Evolutionary conservation across 2,888 invertebrate genomes (phyloP), one percentile per base, ranked within the genome.

Genomic region (Xanthia togata): DNA sequence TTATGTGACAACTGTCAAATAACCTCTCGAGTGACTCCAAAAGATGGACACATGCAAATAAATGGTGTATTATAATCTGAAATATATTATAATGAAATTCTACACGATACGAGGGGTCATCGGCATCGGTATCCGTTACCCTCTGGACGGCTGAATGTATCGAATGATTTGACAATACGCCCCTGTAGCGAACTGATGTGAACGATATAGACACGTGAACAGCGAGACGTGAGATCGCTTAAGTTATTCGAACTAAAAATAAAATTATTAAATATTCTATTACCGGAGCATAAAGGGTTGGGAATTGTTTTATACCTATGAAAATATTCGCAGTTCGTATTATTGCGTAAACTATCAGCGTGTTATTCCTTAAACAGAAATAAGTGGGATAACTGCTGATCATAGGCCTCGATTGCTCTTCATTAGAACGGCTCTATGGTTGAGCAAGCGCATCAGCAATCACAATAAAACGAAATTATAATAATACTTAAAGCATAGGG

Each of bases 1-100:
- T 63, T 47, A 70, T 67, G 60, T 68, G 75, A 78, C 75, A 84
- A 38, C 59, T 84, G 75, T 73, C 70, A 84, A 75, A 78, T 82
- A 84, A 84, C 81, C 57, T 55, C 73, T 78, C 75, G n/a, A 68
- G 68, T 74, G n/a, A 74, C 73, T 76, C 63, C 60, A 26, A 60
- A 75, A 79, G 79, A 81, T 62, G 62, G 62, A 80, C 78, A 69
- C 73, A 79, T 82, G 76, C 76, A 74, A 86, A 81, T 84, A 79
- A 87, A 84, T 64, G 67, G 38, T 78, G 76, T 81, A 81, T 79
- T 84, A 79, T 76, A 78, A 77, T 84, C 70, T 75, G 53, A 83
- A 86, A 83, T 81, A 78, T 77, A 88, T 85, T 83, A 70, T 73
- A 88, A 87, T 85, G 84, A 79, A 88, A 88, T 88, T 87, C 88